A percentile compares a stretch with the other conserved stretches of the same genome.
phyloP scores from a whole-genome alignment of 2,113 vertebrate species.

The Grus americana region DNA sequence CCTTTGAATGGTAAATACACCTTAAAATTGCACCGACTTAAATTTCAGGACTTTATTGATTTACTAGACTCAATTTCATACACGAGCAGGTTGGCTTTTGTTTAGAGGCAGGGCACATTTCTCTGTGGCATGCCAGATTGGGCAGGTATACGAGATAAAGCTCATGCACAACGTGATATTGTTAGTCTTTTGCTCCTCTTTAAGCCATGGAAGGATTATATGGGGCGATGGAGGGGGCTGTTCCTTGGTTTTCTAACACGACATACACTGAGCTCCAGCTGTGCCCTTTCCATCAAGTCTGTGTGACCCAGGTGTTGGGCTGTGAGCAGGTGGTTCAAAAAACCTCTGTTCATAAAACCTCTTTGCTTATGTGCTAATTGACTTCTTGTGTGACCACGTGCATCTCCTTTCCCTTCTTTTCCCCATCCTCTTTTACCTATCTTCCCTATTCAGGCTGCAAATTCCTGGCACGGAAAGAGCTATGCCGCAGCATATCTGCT shows the following conservation, averaged over 20 bases:
- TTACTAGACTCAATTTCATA: not conserved
- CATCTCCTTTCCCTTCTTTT: not conserved
- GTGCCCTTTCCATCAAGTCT: not conserved
- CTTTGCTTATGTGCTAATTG: not conserved
- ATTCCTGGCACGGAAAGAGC: not conserved
- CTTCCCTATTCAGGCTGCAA: not conserved
- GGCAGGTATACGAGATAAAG: not conserved
- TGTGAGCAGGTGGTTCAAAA: not conserved
- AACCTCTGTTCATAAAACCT: not conserved
- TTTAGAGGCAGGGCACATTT: not conserved
- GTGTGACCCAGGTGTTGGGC: not conserved
- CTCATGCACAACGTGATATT: not conserved
- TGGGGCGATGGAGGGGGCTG: not conserved
- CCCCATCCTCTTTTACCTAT: not conserved
- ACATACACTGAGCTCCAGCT: not conserved
- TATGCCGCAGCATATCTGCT: not conserved
- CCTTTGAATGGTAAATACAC: not conserved
- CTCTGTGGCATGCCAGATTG: not conserved
- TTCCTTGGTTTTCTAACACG: not conserved
- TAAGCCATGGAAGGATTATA: not conserved
- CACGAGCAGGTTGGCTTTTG: not conserved
- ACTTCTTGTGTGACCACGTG: not conserved
- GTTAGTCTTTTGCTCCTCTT: not conserved
- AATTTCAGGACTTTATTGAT: not conserved
- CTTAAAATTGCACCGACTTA: not conserved